Conservation (phyloP, 2,888 invertebrate genomes). For the Agrochola macilenta region DNA sequence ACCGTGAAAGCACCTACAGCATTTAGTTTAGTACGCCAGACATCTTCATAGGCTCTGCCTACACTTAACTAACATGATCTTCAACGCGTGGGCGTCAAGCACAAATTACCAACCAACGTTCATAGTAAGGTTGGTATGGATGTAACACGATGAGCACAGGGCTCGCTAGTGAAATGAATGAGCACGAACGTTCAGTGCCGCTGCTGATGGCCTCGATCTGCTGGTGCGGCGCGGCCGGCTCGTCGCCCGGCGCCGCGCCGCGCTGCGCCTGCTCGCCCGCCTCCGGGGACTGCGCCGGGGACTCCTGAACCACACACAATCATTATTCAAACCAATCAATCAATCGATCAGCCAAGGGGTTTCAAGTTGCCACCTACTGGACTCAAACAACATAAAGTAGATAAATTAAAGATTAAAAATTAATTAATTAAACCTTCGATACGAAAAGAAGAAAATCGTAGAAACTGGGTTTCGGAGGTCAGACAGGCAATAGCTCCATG, state of each 20-base stretch:
- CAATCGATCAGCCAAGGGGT: not conserved
- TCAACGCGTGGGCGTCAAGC: not conserved
- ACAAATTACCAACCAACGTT: not conserved
- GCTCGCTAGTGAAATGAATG: not conserved
- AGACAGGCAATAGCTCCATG: not conserved
- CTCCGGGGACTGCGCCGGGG: conserved; percentile 90
- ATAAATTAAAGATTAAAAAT: not conserved
- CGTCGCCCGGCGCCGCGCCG: conserved; percentile 72
- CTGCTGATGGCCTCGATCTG: conserved; percentile 95
- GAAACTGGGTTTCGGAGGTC: not conserved
- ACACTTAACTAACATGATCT: not conserved
- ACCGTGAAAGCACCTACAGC: not conserved
- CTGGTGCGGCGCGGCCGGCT: conserved; percentile 79
- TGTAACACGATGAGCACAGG: not conserved
- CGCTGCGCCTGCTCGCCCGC: conserved; percentile 81
- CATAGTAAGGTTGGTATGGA: not conserved
- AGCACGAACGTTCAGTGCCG: conserved; percentile 91
- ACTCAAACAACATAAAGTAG: not conserved
- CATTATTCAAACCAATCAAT: not conserved
- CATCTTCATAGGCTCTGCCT: not conserved
- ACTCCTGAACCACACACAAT: conserved; percentile 81
- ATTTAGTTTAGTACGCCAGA: not conserved
- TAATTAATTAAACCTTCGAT: too few species aligned
- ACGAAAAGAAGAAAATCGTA: not conserved
- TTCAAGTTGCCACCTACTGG: not conserved